Evolutionary conservation across 2,797 vertebrate species (phyloP).

Genomic region (Darevskia mixta): DNA sequence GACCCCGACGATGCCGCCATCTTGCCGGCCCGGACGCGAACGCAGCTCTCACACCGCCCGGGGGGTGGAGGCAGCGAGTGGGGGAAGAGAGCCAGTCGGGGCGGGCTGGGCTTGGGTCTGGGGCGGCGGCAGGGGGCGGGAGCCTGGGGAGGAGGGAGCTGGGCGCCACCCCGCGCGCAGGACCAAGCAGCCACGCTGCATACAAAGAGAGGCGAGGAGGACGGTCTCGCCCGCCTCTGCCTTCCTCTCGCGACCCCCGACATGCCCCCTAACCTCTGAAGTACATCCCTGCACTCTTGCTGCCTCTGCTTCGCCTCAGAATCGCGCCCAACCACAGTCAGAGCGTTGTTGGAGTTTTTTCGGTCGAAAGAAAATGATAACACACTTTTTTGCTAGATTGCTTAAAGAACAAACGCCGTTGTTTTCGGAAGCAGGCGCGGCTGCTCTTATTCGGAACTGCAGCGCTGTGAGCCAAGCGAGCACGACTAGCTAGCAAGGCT

Average conservation of each 20-base stretch:
- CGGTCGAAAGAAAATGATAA: not conserved
- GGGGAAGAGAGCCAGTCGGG: conserved; percentile 33
- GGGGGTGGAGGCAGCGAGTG: conserved; percentile 31
- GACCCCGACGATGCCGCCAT: conserved; percentile 66
- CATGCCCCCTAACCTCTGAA: not conserved
- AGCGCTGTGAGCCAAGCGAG: too few species aligned
- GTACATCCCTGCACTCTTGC: not conserved
- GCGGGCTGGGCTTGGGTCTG: conserved; percentile 24
- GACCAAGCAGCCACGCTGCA: not conserved
- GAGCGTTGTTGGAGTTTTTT: too few species aligned
- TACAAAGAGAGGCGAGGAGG: not conserved
- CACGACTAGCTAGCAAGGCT: too few species aligned
- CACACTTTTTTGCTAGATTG: too few species aligned
- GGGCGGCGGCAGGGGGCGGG: not conserved
- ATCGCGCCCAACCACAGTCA: not conserved
- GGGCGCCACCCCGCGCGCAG: not conserved
- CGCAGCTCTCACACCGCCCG: conserved; percentile 14
- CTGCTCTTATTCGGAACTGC: not conserved
- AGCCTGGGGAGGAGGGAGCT: not conserved
- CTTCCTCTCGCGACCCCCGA: too few species aligned
- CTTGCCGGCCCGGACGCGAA: conserved; percentile 47
- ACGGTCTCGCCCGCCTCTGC: not conserved
- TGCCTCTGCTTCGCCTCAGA: not conserved
- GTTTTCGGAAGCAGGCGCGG: too few species aligned
- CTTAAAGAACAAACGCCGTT: not conserved